phyloP scores from a whole-genome alignment of 2,888 invertebrate species.

The Melieria crassipennis region DNA sequence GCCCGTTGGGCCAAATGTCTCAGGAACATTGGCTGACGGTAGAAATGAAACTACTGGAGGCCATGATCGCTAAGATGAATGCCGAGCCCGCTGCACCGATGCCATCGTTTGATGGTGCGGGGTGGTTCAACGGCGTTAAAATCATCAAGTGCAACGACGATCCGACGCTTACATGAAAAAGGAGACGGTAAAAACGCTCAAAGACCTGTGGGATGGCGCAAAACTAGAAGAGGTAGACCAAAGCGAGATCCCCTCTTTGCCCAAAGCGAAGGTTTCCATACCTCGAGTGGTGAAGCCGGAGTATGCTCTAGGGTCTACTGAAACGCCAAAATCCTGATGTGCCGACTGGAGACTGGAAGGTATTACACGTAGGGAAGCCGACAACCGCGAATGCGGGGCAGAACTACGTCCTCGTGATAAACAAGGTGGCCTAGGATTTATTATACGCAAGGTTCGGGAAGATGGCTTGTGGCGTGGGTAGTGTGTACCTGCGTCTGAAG shows the following conservation, averaged over 20 bases:
- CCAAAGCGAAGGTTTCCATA: slow-evolving; percentile 14
- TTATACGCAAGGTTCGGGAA: no score
- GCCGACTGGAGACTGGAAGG: no score
- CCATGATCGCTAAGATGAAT: neutral
- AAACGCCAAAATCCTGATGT: no score
- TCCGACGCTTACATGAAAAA: neutral
- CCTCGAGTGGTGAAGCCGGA: neutral
- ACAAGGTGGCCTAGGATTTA: no score
- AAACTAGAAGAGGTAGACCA: neutral
- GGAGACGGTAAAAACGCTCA: no score
- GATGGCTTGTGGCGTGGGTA: no score
- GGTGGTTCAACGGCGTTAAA: slow-evolving; percentile 7
- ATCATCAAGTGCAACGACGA: slow-evolving; percentile 11
- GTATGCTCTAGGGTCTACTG: neutral
- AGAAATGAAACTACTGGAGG: slow-evolving; percentile 5
- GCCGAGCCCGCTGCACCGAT: neutral
- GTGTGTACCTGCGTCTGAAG: no score
- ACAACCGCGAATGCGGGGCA: no score
- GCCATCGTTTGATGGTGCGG: slow-evolving; percentile 10
- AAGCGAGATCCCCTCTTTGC: neutral
- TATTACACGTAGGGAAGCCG: no score
- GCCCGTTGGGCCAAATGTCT: neutral
- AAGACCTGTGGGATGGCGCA: neutral
- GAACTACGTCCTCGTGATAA: no score
- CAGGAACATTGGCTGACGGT: slow-evolving; percentile 5